Percentiles rank a stretch among this genome's conserved stretches.
These are phyloP conservation scores for Lipophrys pholis DNA, from an alignment of 2,113 vertebrate genomes.

Conservation along the genomic window DNA sequence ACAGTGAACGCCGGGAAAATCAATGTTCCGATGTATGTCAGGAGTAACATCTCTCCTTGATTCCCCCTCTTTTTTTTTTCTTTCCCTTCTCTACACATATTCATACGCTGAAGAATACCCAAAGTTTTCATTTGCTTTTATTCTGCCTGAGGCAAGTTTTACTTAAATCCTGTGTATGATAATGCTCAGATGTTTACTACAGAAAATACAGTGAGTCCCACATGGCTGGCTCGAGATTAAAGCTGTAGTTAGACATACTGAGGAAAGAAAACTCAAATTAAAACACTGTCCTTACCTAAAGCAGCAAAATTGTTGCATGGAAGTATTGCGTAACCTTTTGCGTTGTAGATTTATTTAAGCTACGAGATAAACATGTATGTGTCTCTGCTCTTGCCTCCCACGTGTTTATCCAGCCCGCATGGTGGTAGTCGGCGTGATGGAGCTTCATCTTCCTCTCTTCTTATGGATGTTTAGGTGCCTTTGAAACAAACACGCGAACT, in stretches of 20 bases:
- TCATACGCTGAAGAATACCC: not conserved
- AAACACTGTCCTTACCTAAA: not conserved
- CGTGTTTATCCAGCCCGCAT: slow-evolving; percentile 48
- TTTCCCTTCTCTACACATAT: not conserved
- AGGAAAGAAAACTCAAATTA: not conserved
- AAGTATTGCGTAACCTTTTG: not conserved
- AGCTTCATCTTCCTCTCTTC: slow-evolving; percentile 32
- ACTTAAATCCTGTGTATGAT: not conserved
- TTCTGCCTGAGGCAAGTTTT: not conserved
- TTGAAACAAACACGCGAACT: slow-evolving; percentile 14
- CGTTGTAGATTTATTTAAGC: slow-evolving; percentile 3
- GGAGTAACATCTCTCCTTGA: not conserved
- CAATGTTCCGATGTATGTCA: slow-evolving; percentile 9
- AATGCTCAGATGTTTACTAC: not conserved
- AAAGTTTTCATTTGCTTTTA: not conserved
- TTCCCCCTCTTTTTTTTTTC: too few species aligned
- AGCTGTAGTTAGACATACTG: not conserved
- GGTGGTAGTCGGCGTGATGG: slow-evolving; percentile 10
- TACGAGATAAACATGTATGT: slow-evolving; percentile 22
- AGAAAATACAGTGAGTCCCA: not conserved
- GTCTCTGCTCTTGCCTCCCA: slow-evolving; percentile 29
- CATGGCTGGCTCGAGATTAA: not conserved
- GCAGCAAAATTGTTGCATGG: not conserved
- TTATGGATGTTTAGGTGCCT: slow-evolving; percentile 25
- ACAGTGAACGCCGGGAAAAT: slow-evolving; percentile 29